Conservation (phyloP, 2,113 vertebrate genomes). For the Ceratotherium simum region DNA sequence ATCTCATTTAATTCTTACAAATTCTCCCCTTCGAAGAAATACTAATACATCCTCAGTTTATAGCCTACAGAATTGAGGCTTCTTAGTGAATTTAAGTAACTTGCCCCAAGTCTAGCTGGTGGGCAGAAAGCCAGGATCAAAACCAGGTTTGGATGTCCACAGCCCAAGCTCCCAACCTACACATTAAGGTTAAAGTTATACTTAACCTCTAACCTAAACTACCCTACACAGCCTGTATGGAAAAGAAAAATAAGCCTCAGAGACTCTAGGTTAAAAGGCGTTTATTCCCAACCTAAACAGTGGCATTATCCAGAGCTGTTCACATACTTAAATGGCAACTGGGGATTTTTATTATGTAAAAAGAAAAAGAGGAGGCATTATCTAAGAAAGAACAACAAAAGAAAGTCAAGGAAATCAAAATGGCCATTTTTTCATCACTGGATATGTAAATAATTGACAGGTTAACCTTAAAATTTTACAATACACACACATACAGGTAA, state of each 20-base stretch:
- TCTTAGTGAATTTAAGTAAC: constrained; percentile 49
- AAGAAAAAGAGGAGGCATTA: not conserved
- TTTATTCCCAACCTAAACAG: constrained; percentile 7
- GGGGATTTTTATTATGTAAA: constrained; percentile 1
- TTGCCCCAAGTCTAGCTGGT: not conserved
- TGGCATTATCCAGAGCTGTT: not conserved
- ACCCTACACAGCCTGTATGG: not conserved
- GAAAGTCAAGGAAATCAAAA: constrained; percentile 1
- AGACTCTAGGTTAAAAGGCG: not conserved
- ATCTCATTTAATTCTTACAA: not conserved
- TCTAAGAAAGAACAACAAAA: constrained; percentile 8
- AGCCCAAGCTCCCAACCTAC: not conserved
- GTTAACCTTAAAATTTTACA: constrained; percentile 33
- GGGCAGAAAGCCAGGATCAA: not conserved
- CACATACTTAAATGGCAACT: not conserved
- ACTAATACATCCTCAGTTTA: not conserved
- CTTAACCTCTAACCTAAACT: not conserved
- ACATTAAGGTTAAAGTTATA: too few species aligned
- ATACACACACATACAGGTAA: not conserved
- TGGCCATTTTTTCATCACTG: not conserved
- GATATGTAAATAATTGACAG: not conserved
- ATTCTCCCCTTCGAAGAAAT: not conserved
- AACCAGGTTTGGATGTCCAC: not conserved
- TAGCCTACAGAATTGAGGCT: not conserved
- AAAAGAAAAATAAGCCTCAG: not conserved